Percentiles rank a stretch among this genome's conserved stretches.
phyloP scores from a whole-genome alignment of 2,888 invertebrate species.

The Stenchaetothrips biformis region DNA sequence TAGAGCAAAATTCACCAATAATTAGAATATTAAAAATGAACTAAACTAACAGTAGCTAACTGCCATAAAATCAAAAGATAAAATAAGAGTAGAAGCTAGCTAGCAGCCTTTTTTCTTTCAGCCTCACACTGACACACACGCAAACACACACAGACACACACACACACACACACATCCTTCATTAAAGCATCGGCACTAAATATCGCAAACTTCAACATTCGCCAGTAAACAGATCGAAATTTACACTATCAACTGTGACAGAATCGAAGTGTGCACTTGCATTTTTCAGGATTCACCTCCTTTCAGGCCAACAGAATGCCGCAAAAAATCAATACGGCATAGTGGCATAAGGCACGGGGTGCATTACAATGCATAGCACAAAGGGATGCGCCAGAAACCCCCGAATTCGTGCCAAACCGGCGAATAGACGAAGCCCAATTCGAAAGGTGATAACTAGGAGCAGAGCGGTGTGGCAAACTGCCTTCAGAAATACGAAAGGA shows the following conservation, averaged over 20 bases:
- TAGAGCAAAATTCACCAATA: background rate
- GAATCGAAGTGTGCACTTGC: background rate
- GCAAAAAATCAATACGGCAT: slow-evolving; percentile 3
- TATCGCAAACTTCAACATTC: background rate
- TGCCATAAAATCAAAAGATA: background rate
- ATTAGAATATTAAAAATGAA: background rate
- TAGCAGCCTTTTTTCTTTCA: background rate
- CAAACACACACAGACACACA: background rate
- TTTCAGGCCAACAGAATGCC: too few relatives aligned
- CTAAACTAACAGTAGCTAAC: background rate
- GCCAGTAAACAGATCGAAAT: background rate
- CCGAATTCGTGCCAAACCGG: background rate
- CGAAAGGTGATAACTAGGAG: too few relatives aligned
- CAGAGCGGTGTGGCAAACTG: background rate
- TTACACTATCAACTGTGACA: background rate
- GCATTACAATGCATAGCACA: background rate
- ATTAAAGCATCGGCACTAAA: background rate
- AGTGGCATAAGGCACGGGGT: background rate
- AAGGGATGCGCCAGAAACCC: background rate
- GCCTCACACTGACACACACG: background rate
- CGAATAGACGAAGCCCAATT: background rate
- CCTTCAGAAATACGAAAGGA: background rate
- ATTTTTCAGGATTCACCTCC: background rate
- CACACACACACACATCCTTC: background rate
- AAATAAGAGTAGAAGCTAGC: background rate